These are phyloP conservation scores for Gortyna flavago DNA, from an alignment of 2,888 invertebrate genomes.

Conservation along the genomic window DNA sequence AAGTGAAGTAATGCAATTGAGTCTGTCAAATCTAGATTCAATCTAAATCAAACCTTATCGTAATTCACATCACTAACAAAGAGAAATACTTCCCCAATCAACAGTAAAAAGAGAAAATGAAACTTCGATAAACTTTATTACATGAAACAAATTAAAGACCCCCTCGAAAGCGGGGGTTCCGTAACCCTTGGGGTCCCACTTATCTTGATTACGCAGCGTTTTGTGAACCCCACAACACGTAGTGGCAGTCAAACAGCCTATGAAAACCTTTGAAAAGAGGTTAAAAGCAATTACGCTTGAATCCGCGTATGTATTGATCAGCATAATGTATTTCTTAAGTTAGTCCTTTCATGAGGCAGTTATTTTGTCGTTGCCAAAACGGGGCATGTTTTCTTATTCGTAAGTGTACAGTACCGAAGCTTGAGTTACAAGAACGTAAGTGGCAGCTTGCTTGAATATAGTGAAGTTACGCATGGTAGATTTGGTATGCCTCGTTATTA, in stretches of 20 bases:
- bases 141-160: conserved; percentile 63
- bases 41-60: conserved; percentile 11
- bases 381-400: background rate
- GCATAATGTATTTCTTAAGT: conserved; percentile 30
- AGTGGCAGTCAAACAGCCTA: conserved; percentile 68
- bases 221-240: conserved; percentile 63
- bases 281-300: conserved; percentile 67
- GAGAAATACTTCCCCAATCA: conserved; percentile 53
- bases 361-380: background rate
- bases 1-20: background rate
- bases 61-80: conserved; percentile 27
- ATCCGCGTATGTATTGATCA: conserved; percentile 47
- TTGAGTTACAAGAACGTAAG: background rate
- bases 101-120: conserved; percentile 62
- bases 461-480: background rate
- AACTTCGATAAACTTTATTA: conserved; percentile 63
- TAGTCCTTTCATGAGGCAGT: background rate
- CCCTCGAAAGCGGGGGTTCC: conserved; percentile 46
- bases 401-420: background rate
- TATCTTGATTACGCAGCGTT: conserved; percentile 71
- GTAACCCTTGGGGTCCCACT: conserved; percentile 63
- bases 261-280: conserved; percentile 66
- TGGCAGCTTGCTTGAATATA: background rate
- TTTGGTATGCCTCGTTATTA: background rate
- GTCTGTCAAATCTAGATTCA: conserved; percentile 6